Percentiles rank a stretch among this genome's conserved stretches.
These are phyloP conservation scores for Diorhabda elongata DNA, from an alignment of 1,140 invertebrate species.

Conservation along the genomic window DNA sequence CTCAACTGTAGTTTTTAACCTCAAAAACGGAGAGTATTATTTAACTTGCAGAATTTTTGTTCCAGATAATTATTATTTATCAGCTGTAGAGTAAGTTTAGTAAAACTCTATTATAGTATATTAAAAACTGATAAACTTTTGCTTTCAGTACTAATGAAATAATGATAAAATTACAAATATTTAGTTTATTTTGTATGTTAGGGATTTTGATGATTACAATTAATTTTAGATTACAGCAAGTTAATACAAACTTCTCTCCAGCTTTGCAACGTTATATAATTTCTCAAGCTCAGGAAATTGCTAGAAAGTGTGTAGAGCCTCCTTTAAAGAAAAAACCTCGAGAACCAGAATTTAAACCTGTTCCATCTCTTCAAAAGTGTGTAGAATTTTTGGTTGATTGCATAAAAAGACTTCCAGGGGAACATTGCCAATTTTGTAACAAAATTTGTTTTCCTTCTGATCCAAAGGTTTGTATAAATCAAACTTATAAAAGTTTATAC, in stretches of 20 bases:
- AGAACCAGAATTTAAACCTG: slow-evolving; percentile 55
- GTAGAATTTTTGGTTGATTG: slow-evolving; percentile 60
- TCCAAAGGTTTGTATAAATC: slow-evolving; percentile 48
- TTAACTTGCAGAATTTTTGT: slow-evolving; percentile 57
- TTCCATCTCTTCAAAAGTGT: slow-evolving; percentile 59
- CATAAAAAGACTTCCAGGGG: slow-evolving; percentile 57
- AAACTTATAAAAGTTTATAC: background rate
- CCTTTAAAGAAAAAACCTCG: slow-evolving; percentile 55
- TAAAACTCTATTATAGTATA: too few relatives aligned
- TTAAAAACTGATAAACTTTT: too few relatives aligned
- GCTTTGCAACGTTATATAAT: slow-evolving; percentile 59
- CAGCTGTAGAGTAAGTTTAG: slow-evolving; percentile 52
- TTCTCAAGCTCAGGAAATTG: slow-evolving; percentile 65
- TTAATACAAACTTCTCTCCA: slow-evolving; percentile 64
- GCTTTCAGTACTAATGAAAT: too few relatives aligned
- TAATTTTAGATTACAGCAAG: slow-evolving; percentile 52
- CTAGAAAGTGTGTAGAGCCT: slow-evolving; percentile 66
- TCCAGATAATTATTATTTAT: slow-evolving; percentile 63
- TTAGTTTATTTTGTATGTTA: too few relatives aligned
- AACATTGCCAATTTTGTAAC: slow-evolving; percentile 63
- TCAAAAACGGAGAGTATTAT: slow-evolving; percentile 58
- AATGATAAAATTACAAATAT: too few relatives aligned
- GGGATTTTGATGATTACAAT: too few relatives aligned
- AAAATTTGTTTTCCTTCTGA: slow-evolving; percentile 57
- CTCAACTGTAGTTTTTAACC: slow-evolving; percentile 58